Evolutionary conservation across 2,113 vertebrate genomes (phyloP), one percentile per base, ranked within the genome.

Genomic region (Lutjanus erythropterus): DNA sequence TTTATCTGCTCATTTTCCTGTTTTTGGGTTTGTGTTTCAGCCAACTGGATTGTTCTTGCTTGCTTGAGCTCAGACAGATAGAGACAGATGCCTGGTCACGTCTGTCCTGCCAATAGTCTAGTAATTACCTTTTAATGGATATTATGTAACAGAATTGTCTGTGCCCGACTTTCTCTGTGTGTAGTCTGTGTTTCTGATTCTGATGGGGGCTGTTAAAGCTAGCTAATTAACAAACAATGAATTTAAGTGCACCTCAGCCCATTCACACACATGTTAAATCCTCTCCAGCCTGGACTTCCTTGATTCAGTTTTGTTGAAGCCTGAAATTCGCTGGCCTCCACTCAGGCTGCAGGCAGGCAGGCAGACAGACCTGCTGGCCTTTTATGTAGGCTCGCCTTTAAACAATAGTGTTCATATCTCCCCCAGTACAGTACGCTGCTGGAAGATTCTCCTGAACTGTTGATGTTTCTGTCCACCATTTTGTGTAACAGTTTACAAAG

Each of bases 401-500:
- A 86, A 91, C 81, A 88, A 85, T 83, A 75, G 83, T 77, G 7
- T 83, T 85, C 75, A 68, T 75, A 69, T 90, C 80, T 89, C 44
- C 71, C 72, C 44, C 23, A 21, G 74, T 80, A 53, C 75, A 72
- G 77, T 77, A 56, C 68, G 3, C 55, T 86, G 84, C 90, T 90
- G 86, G 86, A 93, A 91, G 80, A 91, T 89, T 91, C 89, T 86
- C 87, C 76, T 67, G 52, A 71, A 84, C 80, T 75, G 78, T 86
- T 87, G 86, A 69, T 83, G 78, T 81, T 90, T 86, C 75, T 84
- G 50, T 85, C 69, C 71, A 70, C 74, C 71, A 61, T 88, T 89
- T 86, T 88, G 81, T 90, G 83, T 39, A 23, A 59, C 71, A 11
- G 49, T 79, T 75, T 71, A 68, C 66, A 85, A 86, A 88, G 70